These are phyloP conservation scores for Furcifer pardalis DNA, from an alignment of 2,797 vertebrate species.

Conservation along the genomic window DNA sequence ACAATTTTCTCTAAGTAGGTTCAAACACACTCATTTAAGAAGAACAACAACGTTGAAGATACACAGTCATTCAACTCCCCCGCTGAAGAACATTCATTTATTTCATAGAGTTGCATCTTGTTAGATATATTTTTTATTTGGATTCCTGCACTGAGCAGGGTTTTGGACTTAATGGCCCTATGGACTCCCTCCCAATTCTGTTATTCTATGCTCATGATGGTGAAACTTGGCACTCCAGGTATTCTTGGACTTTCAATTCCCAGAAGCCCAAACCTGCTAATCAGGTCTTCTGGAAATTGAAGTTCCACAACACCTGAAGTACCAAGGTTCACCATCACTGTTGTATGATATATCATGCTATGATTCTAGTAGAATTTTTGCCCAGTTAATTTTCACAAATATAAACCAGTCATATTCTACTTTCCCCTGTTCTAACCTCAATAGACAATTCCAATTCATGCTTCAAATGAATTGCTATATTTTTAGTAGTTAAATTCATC, in stretches of 20 bases:
- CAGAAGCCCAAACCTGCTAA: too few relatives aligned
- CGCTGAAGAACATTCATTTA: rapidly evolving
- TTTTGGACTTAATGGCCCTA: too few relatives aligned
- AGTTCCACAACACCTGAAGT: too few relatives aligned
- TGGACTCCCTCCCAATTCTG: too few relatives aligned
- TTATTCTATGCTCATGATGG: too few relatives aligned
- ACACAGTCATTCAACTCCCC: background rate
- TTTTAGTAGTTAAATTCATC: background rate
- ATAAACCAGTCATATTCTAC: background rate
- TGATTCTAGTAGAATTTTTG: background rate
- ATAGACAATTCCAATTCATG: constrained; percentile 4
- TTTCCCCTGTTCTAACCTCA: background rate
- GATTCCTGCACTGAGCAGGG: too few relatives aligned
- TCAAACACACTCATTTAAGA: background rate
- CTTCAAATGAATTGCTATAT: background rate
- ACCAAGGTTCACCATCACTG: too few relatives aligned
- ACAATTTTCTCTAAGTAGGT: background rate
- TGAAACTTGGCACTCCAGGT: too few relatives aligned
- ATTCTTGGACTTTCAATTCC: too few relatives aligned
- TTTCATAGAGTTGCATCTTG: constrained; percentile 10
- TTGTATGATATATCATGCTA: too few relatives aligned
- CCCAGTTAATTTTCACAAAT: background rate
- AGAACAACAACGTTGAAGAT: background rate
- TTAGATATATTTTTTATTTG: too few relatives aligned
- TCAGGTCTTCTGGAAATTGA: too few relatives aligned